Conservation (phyloP, 1,140 invertebrate genomes). For the Ctenoplectra terminalis region DNA sequence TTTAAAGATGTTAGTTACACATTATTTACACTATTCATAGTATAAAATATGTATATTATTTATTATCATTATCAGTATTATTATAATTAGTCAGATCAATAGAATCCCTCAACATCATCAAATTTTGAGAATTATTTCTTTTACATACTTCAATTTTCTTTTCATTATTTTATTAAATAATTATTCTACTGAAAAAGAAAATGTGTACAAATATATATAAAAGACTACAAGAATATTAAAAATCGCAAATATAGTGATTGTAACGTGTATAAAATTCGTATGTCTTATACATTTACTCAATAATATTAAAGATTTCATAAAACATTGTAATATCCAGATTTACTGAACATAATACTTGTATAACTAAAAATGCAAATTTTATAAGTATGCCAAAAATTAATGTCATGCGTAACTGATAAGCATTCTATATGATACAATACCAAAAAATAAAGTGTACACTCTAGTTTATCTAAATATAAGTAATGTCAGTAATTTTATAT, state of each 20-base stretch:
- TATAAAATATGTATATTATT: conserved; percentile 58
- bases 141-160: background rate
- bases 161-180: background rate
- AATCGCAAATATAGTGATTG: conserved; percentile 24
- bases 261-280: conserved; percentile 21
- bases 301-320: conserved; percentile 5
- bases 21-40: conserved; percentile 62
- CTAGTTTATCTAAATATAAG: conserved; percentile 19
- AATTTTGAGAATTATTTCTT: conserved; percentile 13
- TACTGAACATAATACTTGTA: conserved; percentile 36
- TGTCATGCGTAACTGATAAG: conserved; percentile 2
- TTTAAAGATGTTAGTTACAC: conserved; percentile 42
- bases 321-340: conserved; percentile 6
- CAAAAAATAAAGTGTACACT: conserved; percentile 29
- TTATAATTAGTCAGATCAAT: conserved; percentile 14
- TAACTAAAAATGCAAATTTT: conserved; percentile 38
- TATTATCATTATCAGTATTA: conserved; percentile 34
- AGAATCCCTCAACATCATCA: background rate
- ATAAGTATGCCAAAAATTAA: conserved; percentile 25
- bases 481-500: conserved; percentile 49
- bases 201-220: conserved; percentile 14
- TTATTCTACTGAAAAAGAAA: conserved; percentile 5
- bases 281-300: conserved; percentile 15
- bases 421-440: background rate
- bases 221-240: conserved; percentile 9